Evolutionary conservation across 2,888 invertebrate genomes (phyloP), one percentile per base, ranked within the genome.

Genomic region (Polietes domitor): DNA sequence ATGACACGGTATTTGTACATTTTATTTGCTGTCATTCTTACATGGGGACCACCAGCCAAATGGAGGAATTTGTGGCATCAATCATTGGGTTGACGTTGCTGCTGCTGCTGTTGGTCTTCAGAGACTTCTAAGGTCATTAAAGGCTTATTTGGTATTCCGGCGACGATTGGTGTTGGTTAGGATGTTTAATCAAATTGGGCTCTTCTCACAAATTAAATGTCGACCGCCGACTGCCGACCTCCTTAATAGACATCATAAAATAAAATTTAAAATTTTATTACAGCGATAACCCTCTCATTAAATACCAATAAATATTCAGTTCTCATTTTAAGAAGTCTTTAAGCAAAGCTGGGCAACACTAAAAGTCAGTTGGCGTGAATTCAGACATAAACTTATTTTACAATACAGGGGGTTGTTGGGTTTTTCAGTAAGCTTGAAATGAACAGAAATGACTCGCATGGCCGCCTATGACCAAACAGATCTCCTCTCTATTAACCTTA

Each of bases 11-110:
- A 17, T 1, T 32, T 63, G 32, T 32, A 63, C 6, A 17, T 63
- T n/a, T 17, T 63, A 17, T 63, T 61, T n/a, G n/a, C n/a, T n/a
- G 32, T 63, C 63, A 17, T 63, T 63, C 32, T 26, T 58, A 58
- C 15, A 26, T 58, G 24, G 12, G 58, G 1, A 24, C 21, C 55
- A 17, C 17, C 55, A 4, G 26, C 32, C 53, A 53, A 53, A 19
- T 53, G 1, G 7, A 19, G 50, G 6, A 47, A 47, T 17, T 17
- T 17, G 50, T 50, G 19, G 7, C 53, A 53, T 47, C 47, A 47
- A 47, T 41, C 41, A 41, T 12, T 41, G 6, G 6, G 41, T 32
- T 43, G 43, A 5, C 43, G 43, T 12, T n/a, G 10, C 10, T 43
- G 3, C 3, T 10, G n/a, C 50, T 17, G 17, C 6, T 12, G 9